phyloP scores from a whole-genome alignment of 2,797 vertebrate genomes.

The Rhincodon typus region DNA sequence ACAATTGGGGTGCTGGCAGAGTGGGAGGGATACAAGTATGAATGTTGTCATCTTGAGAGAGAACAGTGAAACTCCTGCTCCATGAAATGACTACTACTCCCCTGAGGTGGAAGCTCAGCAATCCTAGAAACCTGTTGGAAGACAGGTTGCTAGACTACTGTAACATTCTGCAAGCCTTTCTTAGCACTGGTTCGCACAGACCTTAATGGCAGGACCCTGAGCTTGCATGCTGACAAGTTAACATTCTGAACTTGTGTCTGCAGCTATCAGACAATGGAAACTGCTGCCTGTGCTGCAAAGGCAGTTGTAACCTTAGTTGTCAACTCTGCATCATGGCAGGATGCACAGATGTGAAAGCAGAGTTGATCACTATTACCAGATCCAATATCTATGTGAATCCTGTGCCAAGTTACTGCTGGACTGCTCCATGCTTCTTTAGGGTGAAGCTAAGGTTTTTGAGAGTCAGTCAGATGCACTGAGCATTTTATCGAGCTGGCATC shows the following conservation, averaged over 20 bases:
- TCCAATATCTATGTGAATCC: neutral
- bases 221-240: neutral
- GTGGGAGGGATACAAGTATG: neutral
- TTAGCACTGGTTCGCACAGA: neutral
- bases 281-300: neutral
- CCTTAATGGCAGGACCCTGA: neutral
- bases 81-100: neutral
- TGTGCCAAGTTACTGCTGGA: neutral
- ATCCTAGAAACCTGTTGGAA: neutral
- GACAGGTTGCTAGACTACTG: neutral
- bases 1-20: no score
- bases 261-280: neutral
- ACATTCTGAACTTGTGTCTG: neutral
- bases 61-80: neutral
- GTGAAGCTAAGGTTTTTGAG: neutral
- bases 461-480: neutral
- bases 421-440: neutral
- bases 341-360: neutral
- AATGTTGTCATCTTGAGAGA: neutral
- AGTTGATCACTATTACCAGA: no score
- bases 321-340: neutral
- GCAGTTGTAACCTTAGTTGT: neutral
- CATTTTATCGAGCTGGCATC: neutral
- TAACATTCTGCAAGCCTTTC: neutral
- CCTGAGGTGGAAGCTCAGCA: neutral